Base-by-base conservation (phyloP, 1,140 invertebrate species). In the Ceratoteleas bidentatus region DNA sequence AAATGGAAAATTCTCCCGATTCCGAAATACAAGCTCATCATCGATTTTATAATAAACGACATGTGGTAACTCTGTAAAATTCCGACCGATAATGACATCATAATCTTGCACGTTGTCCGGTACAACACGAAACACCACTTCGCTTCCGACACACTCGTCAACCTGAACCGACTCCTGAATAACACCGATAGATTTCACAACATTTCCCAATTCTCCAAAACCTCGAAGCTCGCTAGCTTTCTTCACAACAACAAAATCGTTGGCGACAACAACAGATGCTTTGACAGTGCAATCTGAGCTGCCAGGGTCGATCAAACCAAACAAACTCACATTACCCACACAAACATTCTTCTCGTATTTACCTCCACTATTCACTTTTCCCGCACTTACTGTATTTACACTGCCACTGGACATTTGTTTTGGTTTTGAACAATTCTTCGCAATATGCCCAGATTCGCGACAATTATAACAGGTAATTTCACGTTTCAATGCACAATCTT, bases 261-360 rank as follows among this genome's bases (percentile, higher is more conserved):
- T 13, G 6, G 54, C 62, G 11, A 82, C 50, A 6, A 65, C 79
- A 0, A 60, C 13, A 0, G 80, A 82, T 6, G 66, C 73, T 24
- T 43, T 54, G 3, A 82, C 64, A 6, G 61, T 77, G 43, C 70
- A 82, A 38, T 56, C 74, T 0, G 73, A 32, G 40, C 73, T 57
- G 0, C 73, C 80, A 3, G 61, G 53, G 54, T 82, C 80, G 8
- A 68, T 79, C 11, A 72, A 54, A 7, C 32, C 60, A 15, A 13
- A 6, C 0, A 61, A 34, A 24, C 4, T n/a, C 32, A 10, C 52
- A 3, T 58, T 3, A 7, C 61, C 61, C 0, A 57, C 8, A 3
- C 32, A n/a, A 6, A 70, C 47, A 5, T 1, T 16, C 52, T 70
- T 70, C 2, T 7, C 9, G 15, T 70, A 70, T 53, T 70, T 70